Evolutionary conservation across 2,888 invertebrate genomes (phyloP), one percentile per base, ranked within the genome.

Genomic region (Leptopterna dolabrata): DNA sequence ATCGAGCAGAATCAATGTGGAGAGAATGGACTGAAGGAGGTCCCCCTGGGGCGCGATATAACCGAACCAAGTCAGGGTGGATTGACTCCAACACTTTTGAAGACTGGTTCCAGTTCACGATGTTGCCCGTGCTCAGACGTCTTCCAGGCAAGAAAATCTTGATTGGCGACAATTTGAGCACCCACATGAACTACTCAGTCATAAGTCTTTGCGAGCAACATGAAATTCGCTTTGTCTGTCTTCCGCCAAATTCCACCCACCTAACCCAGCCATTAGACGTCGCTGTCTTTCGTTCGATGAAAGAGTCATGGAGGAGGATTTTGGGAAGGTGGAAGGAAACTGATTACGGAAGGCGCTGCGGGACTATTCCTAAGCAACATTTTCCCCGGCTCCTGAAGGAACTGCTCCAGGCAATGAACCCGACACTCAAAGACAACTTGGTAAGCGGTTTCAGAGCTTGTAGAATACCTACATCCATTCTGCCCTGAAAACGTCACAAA

Each of bases 91-190:
- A 29, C 14, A 73, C n/a, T 36, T 73, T 73, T 29, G 73, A 36
- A 29, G 73, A 73, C 13, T 73, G 73, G 73, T 73, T 73, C n/a
- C 6, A 73, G n/a, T 16, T 7, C n/a, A n/a, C 19, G 19, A 73
- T 89, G 24, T 45, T 91, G 29, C 90, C 90, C 47, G 16, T 51
- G 14, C 63, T 88, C 19, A 70, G n/a, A 70, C 9, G 11, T 11
- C 70, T 27, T 9, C 70, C 70, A 11, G 9, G 24, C n/a, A 24
- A 84, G 88, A 76, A 89, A 24, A 29, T 70, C 24, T n/a, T 70
- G 27, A 89, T 91, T 80, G 91, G 91, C 11, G 90, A 92, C 86
- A 91, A 91, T 88, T 87, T 91, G 19, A 89, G 82, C 86, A 27
- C 76, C n/a, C 78, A 89, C 47, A 47, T 47, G 16, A 43, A 43